phyloP scores from a whole-genome alignment of 2,113 vertebrate genomes.

The Alexandromys fortis region DNA sequence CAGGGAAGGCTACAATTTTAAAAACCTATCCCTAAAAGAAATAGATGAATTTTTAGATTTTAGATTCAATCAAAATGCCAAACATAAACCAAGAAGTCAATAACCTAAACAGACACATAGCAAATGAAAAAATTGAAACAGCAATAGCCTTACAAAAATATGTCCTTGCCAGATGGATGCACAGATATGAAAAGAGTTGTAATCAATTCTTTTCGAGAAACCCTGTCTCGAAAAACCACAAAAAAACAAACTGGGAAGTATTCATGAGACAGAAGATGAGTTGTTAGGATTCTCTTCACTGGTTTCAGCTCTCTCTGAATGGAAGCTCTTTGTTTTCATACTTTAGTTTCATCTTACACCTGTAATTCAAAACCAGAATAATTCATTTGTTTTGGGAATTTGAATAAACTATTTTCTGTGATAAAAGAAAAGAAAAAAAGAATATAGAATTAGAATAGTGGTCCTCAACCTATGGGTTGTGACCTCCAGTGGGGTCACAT shows the following conservation, averaged over 20 bases:
- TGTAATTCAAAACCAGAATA: neutral
- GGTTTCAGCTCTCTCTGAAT: neutral
- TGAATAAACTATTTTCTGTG: conserved; percentile 55
- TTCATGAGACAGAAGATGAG: neutral
- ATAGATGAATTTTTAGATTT: neutral
- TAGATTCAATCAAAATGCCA: neutral
- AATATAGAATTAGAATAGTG: neutral
- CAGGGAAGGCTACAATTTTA: neutral
- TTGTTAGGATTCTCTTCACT: neutral
- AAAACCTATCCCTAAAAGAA: neutral
- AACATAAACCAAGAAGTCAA: neutral
- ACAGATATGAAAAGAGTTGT: neutral
- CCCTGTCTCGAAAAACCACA: neutral
- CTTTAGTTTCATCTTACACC: conserved; percentile 8
- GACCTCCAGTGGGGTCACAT: neutral
- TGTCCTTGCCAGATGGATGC: neutral
- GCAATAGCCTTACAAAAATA: neutral
- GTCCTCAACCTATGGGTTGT: neutral
- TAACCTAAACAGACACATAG: neutral
- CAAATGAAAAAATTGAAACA: neutral
- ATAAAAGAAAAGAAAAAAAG: conserved; percentile 1
- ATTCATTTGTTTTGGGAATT: conserved; percentile 28
- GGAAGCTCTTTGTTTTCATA: conserved; percentile 40
- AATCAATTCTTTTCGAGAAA: neutral
- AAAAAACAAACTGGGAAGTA: neutral